A percentile compares a stretch with the other conserved stretches of the same genome.
Evolutionary conservation across 2,113 vertebrate genomes (phyloP).

Genomic region (Actenoides hombroni): DNA sequence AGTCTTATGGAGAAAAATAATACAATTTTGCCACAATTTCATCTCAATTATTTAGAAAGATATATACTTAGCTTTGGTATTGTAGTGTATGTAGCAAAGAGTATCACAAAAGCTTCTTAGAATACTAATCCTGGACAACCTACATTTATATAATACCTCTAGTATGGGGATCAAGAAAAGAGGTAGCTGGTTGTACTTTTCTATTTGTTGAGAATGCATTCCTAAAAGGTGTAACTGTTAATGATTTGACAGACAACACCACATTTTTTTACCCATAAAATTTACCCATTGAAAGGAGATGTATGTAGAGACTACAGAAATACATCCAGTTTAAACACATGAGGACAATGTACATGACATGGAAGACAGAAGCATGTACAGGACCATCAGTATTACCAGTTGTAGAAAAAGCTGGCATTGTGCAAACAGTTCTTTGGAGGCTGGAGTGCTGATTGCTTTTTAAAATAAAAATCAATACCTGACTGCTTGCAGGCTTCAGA

Average conservation of each 20-base stretch:
- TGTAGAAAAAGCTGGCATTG: neutral
- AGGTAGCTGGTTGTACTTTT: neutral
- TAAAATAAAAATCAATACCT: neutral
- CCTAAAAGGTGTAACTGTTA: neutral
- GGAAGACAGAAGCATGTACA: neutral
- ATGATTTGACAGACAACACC: neutral
- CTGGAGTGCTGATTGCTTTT: neutral
- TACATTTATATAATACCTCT: neutral
- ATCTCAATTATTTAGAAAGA: neutral
- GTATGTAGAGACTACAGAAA: neutral
- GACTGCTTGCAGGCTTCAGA: neutral
- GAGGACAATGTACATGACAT: neutral
- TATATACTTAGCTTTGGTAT: neutral
- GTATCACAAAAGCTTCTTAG: neutral
- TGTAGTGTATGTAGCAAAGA: neutral
- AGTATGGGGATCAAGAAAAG: neutral
- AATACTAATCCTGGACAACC: neutral
- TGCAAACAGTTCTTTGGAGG: neutral
- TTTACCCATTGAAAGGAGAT: neutral
- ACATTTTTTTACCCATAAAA: neutral
- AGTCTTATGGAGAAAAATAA: neutral
- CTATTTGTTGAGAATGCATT: neutral
- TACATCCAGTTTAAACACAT: neutral
- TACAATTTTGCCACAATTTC: neutral
- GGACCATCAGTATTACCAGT: neutral